phyloP scores from a whole-genome alignment of 2,113 vertebrate genomes.

The Isichthys henryi region DNA sequence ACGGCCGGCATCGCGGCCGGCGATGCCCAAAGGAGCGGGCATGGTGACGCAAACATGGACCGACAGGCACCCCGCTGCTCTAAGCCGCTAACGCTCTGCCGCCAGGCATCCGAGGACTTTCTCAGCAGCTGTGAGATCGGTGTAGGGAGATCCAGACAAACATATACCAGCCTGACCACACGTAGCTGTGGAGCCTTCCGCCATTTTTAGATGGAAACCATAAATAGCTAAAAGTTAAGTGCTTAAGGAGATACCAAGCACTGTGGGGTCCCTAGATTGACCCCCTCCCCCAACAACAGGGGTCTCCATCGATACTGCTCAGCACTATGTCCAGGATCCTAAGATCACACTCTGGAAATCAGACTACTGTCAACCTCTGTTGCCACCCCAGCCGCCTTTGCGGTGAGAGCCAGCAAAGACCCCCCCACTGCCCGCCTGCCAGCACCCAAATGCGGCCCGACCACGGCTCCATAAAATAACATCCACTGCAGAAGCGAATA shows the following conservation, averaged over 20 bases:
- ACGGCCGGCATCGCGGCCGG: neutral
- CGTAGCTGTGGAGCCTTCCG: neutral
- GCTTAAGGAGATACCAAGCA: neutral
- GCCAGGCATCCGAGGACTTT: neutral
- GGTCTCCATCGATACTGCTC: neutral
- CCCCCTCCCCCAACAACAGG: neutral
- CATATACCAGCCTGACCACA: neutral
- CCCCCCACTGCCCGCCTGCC: neutral
- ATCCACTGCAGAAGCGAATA: neutral
- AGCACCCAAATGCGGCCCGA: neutral
- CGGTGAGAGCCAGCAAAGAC: neutral
- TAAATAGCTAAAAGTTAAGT: neutral
- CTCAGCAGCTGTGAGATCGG: neutral
- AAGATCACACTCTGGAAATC: neutral
- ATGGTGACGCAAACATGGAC: neutral
- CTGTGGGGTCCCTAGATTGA: neutral
- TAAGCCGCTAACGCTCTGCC: neutral
- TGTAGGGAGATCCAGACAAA: neutral
- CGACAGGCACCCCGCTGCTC: neutral
- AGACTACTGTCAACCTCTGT: neutral
- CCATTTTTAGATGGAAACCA: neutral
- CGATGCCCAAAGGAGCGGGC: neutral
- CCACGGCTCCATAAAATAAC: neutral
- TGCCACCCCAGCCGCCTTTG: neutral
- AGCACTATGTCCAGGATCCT: neutral